Percentiles rank a stretch among this genome's conserved stretches.
These are phyloP conservation scores for Columba livia DNA, from an alignment of 2,113 vertebrate species.

Conservation along the genomic window DNA sequence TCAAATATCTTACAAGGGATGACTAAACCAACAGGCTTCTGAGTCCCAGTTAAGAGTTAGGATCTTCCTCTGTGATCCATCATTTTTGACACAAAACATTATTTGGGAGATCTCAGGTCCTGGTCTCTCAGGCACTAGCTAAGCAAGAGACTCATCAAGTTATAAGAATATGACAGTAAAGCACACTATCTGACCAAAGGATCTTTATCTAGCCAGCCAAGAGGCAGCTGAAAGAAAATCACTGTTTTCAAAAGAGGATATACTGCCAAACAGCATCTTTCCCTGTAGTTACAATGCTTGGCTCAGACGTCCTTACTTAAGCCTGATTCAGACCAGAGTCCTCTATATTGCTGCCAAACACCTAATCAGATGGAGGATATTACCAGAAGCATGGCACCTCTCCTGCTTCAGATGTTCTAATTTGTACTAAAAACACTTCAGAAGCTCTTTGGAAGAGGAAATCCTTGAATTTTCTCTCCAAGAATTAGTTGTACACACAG, in stretches of 20 bases:
- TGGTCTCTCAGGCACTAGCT: neutral
- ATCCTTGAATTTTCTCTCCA: neutral
- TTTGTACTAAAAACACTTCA: neutral
- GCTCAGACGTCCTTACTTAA: neutral
- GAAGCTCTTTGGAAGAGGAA: neutral
- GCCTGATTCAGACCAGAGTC: neutral
- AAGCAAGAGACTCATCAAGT: neutral
- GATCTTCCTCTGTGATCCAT: neutral
- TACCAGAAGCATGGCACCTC: neutral
- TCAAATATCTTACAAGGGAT: neutral
- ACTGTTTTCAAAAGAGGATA: neutral
- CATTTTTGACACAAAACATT: neutral
- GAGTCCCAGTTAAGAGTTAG: neutral
- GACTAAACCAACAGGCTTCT: neutral
- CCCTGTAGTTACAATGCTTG: neutral
- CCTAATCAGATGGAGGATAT: neutral
- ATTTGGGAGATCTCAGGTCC: neutral
- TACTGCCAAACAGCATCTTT: neutral
- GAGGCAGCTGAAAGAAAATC: neutral
- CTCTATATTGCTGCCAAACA: neutral
- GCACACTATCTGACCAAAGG: neutral
- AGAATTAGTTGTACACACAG: neutral
- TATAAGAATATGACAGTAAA: neutral
- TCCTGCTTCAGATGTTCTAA: neutral
- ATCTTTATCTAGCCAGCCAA: neutral